Evolutionary conservation across 2,797 vertebrate species (phyloP).

Genomic region (Chanos chanos): DNA sequence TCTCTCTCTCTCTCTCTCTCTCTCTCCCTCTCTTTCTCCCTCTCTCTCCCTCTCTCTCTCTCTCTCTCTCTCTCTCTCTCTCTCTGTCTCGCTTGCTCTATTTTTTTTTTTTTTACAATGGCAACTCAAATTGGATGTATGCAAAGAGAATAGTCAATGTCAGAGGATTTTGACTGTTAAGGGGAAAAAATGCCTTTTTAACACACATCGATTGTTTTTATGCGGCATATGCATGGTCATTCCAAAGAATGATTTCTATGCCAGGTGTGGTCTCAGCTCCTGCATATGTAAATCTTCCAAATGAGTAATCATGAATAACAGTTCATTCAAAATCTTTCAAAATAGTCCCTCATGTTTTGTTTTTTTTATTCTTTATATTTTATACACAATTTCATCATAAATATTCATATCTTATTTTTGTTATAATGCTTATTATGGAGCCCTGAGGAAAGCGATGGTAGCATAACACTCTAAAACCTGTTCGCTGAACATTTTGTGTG

Average conservation of each 20-base stretch:
- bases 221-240: background rate
- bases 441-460: background rate
- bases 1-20: background rate
- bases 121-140: slow-evolving; percentile 27
- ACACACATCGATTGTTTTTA: background rate
- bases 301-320: too few relatives aligned
- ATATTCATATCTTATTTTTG: too few relatives aligned
- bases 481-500: background rate
- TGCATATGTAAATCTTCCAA: too few relatives aligned
- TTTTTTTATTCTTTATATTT: too few relatives aligned
- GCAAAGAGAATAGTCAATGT: slow-evolving; percentile 28
- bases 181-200: background rate
- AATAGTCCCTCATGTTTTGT: too few relatives aligned
- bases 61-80: background rate
- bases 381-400: too few relatives aligned
- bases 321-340: too few relatives aligned
- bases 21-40: background rate
- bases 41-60: background rate
- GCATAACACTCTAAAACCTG: background rate
- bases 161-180: slow-evolving; percentile 16
- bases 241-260: slow-evolving; percentile 2
- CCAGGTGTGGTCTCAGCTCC: too few relatives aligned
- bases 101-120: slow-evolving; percentile 9
- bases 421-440: background rate
- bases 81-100: background rate